Conservation (phyloP, 2,113 vertebrate genomes). For the Urocynchramus pylzowi region DNA sequence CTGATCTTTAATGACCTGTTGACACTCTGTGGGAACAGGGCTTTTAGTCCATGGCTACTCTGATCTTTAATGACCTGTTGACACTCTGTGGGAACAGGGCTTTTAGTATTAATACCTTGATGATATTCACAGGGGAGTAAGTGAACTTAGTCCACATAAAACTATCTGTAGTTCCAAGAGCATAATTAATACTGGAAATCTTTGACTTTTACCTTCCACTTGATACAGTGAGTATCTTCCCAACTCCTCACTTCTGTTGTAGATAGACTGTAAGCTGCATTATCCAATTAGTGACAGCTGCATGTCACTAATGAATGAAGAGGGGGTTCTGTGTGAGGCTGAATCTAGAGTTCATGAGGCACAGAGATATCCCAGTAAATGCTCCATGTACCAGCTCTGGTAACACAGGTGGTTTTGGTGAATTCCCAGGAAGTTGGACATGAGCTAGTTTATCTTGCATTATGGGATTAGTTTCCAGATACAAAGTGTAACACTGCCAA, state of each 20-base stretch:
- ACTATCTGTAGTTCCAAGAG: neutral
- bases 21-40: neutral
- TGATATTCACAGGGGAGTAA: neutral
- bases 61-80: neutral
- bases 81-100: neutral
- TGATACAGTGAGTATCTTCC: neutral
- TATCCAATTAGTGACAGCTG: neutral
- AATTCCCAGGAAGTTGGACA: neutral
- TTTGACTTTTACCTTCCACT: neutral
- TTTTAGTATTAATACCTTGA: neutral
- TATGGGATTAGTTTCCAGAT: neutral
- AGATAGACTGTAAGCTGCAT: neutral
- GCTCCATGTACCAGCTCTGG: neutral
- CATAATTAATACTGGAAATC: neutral
- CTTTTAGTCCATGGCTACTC: neutral
- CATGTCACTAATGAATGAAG: neutral
- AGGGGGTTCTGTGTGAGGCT: neutral
- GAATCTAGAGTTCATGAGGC: neutral
- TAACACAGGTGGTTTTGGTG: neutral
- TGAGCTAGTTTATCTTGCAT: neutral
- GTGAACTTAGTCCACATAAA: neutral
- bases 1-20: neutral
- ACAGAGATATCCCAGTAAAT: neutral
- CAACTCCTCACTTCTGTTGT: neutral
- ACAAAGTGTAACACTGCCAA: neutral